phyloP scores from a whole-genome alignment of 2,888 invertebrate genomes.

The Agrochola macilenta region DNA sequence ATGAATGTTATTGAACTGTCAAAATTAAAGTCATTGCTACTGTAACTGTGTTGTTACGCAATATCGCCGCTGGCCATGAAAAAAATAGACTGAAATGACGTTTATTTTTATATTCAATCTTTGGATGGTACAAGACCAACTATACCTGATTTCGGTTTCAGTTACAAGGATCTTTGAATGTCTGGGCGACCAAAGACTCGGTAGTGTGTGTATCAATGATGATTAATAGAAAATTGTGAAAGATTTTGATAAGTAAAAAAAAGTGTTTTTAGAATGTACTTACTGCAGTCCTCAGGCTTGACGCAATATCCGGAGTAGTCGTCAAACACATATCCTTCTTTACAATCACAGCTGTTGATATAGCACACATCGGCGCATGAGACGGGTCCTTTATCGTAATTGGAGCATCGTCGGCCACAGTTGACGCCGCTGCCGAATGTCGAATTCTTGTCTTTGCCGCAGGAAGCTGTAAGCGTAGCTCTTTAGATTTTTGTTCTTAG shows the following conservation, averaged over 20 bases:
- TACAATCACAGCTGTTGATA: conserved; percentile 63
- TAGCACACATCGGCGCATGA: conserved; percentile 24
- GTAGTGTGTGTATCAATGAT: too few species aligned
- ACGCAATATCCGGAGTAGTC: conserved; percentile 47
- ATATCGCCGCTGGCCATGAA: neutral
- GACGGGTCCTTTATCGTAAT: conserved; percentile 16
- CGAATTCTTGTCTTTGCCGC: conserved; percentile 60
- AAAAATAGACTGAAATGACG: neutral
- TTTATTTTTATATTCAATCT: neutral
- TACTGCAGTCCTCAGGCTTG: conserved; percentile 57
- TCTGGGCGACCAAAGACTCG: too few species aligned
- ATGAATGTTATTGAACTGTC: too few species aligned
- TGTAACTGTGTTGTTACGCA: too few species aligned
- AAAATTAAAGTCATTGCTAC: too few species aligned
- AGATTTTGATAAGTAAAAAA: neutral
- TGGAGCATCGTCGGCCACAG: conserved; percentile 61
- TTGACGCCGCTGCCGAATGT: conserved; percentile 61
- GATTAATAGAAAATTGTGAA: neutral
- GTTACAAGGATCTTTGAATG: neutral
- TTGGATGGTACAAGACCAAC: neutral
- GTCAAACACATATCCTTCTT: conserved; percentile 53
- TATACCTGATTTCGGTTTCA: neutral
- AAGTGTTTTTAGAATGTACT: conserved; percentile 30
- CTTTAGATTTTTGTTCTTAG: too few species aligned
- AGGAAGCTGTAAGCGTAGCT: conserved; percentile 48